Percentiles rank a stretch among this genome's conserved stretches.
These are phyloP conservation scores for Ciconia maguari DNA, from an alignment of 2,113 vertebrate genomes.

Conservation along the genomic window DNA sequence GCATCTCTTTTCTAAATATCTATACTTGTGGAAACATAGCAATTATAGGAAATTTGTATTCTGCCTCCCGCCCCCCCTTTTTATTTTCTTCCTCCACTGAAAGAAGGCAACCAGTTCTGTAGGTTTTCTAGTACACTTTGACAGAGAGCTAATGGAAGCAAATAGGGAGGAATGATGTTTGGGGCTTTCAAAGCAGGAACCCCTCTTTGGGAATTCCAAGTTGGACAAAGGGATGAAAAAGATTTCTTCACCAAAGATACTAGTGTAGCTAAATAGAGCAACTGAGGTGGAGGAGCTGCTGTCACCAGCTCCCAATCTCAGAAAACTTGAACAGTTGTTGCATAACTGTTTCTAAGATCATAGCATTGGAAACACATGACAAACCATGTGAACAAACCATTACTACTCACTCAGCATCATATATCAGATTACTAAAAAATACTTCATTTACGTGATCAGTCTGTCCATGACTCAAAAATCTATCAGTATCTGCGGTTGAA, in stretches of 20 bases:
- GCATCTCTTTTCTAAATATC: background rate
- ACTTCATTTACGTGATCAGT: background rate
- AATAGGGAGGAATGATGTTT: background rate
- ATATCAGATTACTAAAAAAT: background rate
- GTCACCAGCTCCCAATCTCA: background rate
- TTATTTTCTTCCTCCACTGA: background rate
- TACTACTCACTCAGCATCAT: rapidly evolving
- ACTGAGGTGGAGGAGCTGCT: background rate
- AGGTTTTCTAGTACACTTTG: background rate
- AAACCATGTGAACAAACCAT: background rate
- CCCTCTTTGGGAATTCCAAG: background rate
- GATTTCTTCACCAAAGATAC: background rate
- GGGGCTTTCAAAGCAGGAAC: background rate
- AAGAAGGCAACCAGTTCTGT: background rate
- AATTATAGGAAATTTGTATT: background rate
- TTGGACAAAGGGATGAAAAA: background rate
- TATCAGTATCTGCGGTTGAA: background rate
- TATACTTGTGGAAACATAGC: background rate
- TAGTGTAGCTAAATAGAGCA: background rate
- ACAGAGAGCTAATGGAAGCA: background rate
- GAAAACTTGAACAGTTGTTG: background rate
- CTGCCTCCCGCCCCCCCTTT: rapidly evolving
- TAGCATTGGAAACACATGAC: background rate
- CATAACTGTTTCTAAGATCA: background rate
- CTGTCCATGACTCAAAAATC: background rate